phyloP scores from a whole-genome alignment of 2,113 vertebrate species.

The Melanocharis versteri region DNA sequence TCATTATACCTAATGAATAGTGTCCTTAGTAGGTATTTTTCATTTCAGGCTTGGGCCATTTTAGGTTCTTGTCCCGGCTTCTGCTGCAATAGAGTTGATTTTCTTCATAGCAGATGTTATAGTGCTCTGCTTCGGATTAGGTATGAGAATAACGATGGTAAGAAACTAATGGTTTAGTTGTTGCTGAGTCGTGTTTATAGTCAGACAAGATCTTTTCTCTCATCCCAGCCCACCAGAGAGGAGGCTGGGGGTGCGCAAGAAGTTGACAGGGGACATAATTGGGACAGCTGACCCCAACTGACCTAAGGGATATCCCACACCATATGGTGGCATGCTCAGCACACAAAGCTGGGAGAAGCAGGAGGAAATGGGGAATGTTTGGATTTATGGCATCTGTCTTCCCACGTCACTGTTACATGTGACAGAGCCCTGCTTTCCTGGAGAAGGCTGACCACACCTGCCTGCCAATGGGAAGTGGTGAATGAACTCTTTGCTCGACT shows the following conservation, averaged over 20 bases:
- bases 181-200: neutral
- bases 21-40: neutral
- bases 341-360: neutral
- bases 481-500: neutral
- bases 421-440: neutral
- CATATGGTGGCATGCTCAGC: no score
- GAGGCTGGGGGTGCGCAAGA: neutral
- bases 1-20: neutral
- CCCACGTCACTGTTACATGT: fast-evolving
- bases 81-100: neutral
- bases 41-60: neutral
- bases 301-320: neutral
- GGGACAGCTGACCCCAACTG: neutral
- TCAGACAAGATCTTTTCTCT: neutral
- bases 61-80: neutral
- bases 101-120: neutral
- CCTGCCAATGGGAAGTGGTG: neutral
- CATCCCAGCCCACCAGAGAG: neutral
- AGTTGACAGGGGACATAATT: neutral
- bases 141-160: neutral
- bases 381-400: fast-evolving
- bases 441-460: neutral
- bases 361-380: neutral
- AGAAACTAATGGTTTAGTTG: neutral
- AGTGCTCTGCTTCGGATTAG: neutral